Conservation (phyloP, 2,888 invertebrate species). For the Metopia argyrocephala region DNA sequence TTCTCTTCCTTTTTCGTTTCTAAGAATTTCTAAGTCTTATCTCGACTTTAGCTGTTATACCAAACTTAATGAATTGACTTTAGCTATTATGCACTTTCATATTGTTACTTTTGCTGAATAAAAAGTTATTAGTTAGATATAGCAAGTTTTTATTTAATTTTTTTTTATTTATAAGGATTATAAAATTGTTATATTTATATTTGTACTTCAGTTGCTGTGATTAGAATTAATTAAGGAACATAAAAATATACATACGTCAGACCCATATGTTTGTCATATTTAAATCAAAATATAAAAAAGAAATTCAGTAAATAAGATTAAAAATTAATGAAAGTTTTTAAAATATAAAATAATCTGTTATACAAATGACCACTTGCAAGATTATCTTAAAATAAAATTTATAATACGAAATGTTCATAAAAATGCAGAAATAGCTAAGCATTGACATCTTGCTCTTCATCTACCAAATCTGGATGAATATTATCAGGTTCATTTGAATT, state of each 20-base stretch:
- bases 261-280: conserved; percentile 31
- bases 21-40: too few species aligned
- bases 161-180: conserved; percentile 37
- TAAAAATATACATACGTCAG: conserved; percentile 35
- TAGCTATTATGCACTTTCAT: too few species aligned
- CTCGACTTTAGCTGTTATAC: too few species aligned
- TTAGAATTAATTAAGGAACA: conserved; percentile 33
- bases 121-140: conserved; percentile 35
- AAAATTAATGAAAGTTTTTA: too few species aligned
- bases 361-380: conserved; percentile 36
- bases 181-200: conserved; percentile 27
- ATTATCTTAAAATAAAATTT: conserved; percentile 36
- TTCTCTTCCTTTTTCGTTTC: too few species aligned
- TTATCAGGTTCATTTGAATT: conserved; percentile 47
- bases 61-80: too few species aligned
- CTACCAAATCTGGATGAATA: conserved; percentile 50
- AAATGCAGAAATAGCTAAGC: conserved; percentile 38
- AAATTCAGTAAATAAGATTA: conserved; percentile 26
- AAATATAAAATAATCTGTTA: conserved; percentile 40
- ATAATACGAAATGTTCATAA: conserved; percentile 33
- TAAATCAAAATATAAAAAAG: conserved; percentile 33
- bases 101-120: conserved; percentile 36
- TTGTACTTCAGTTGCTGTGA: conserved; percentile 37
- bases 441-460: conserved; percentile 41
- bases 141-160: conserved; percentile 31